Evolutionary conservation across 2,888 invertebrate genomes (phyloP).

Genomic region (Tachina lurida): DNA sequence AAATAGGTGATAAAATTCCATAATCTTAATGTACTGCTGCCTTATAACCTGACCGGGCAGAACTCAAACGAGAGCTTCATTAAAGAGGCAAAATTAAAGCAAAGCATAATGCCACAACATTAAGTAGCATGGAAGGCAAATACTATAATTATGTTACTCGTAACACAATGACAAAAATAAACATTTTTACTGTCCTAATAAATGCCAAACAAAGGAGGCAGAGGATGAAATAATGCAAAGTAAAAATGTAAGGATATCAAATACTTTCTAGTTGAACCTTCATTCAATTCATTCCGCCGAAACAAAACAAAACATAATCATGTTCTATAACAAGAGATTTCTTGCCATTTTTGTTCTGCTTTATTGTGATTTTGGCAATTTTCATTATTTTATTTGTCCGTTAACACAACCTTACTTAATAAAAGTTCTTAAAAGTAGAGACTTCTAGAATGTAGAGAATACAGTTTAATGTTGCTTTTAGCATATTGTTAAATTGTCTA

Average conservation of each 20-base stretch:
- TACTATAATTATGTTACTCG: constrained; percentile 33
- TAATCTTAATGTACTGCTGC: constrained; percentile 69
- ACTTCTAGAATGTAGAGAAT: constrained; percentile 46
- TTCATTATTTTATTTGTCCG: constrained; percentile 82
- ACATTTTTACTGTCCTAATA: constrained; percentile 81
- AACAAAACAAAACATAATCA: constrained; percentile 39
- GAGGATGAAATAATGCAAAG: not conserved
- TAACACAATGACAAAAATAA: constrained; percentile 74
- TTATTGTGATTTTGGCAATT: constrained; percentile 79
- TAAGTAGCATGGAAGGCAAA: constrained; percentile 36
- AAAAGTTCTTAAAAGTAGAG: constrained; percentile 36
- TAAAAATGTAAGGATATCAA: constrained; percentile 3
- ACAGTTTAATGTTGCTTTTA: constrained; percentile 62
- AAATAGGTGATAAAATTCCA: not conserved
- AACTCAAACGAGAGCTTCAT: constrained; percentile 25
- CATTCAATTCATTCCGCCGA: constrained; percentile 12
- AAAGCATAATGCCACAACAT: constrained; percentile 35
- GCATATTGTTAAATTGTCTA: constrained; percentile 64
- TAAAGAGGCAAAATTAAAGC: constrained; percentile 41
- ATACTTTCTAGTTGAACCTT: constrained; percentile 69
- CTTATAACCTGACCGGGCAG: constrained; percentile 47
- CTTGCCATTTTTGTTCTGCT: constrained; percentile 24
- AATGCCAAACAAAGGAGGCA: constrained; percentile 79
- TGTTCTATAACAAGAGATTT: constrained; percentile 36
- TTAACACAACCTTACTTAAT: constrained; percentile 79